Base-by-base conservation (phyloP, 2,113 vertebrate species). In the Percina caprodes region DNA sequence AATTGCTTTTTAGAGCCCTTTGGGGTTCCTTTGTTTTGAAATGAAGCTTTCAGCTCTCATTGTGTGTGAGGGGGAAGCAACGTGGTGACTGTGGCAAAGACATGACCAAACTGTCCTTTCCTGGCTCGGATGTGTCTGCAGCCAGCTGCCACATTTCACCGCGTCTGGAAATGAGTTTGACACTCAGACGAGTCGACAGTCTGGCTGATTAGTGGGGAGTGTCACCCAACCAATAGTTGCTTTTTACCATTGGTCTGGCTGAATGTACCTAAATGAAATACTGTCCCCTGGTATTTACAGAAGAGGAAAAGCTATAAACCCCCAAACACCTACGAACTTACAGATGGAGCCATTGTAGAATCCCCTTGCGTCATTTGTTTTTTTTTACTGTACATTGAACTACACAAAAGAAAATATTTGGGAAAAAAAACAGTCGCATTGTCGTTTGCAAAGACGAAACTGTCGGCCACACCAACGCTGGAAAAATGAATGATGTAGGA, bases 291-390 rank as follows among this genome's bases (percentile, higher is more conserved):
- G 75, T 80, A 83, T 86, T 67, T 86, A 80, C 71, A 90, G 56
- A 89, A 79, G 67, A 86, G 48, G 61, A 74, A 84, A 88, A 58
- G 70, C 79, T 79, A 73, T 80, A 78, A 84, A 84, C 59, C 68
- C 63, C 77, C 35, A 66, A 66, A 82, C 59, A 48, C 58, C 76
- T 65, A 65, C 54, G 23, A 65, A 73, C 46, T n/a, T 71, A 80
- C 63, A 83, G 42, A 63, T 75, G 74, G 52, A 83, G 73, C 86
- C 83, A 76, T 62, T 80, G 83, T n/a, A 69, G 75, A 58, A 72
- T 77, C 72, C 24, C 56, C 58, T 18, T 63, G 56, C 60, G 35
- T 30, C 56, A 61, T 58, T 63, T 65, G n/a, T n/a, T 65, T 52
- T 30, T 61, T 72, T 59, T 52, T 1, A 45, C 68, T 65, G 55